A percentile compares a stretch with the other conserved stretches of the same genome.
These are phyloP conservation scores for Blastobasis adustella DNA, from an alignment of 2,888 invertebrate genomes.

Conservation along the genomic window DNA sequence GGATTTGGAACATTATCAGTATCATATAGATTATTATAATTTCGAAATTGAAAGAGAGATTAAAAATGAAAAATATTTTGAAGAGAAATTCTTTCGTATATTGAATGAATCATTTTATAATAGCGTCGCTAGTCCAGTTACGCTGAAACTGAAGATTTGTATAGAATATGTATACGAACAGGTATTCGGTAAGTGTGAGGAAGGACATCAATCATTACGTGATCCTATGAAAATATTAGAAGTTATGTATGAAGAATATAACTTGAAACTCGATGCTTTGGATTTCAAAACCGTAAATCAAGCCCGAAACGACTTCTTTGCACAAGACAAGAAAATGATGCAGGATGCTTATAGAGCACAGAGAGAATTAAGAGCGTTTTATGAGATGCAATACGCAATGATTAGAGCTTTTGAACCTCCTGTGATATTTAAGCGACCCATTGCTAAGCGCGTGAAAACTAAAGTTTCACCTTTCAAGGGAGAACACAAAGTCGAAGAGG, in stretches of 20 bases:
- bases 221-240: slow-evolving; percentile 67
- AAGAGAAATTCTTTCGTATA: slow-evolving; percentile 60
- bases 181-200: slow-evolving; percentile 63
- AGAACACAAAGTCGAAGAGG: slow-evolving; percentile 35
- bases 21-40: slow-evolving; percentile 53
- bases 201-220: slow-evolving; percentile 54
- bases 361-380: slow-evolving; percentile 54
- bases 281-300: slow-evolving; percentile 61
- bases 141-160: slow-evolving; percentile 60
- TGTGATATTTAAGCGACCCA: slow-evolving; percentile 39
- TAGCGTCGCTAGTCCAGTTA: slow-evolving; percentile 53
- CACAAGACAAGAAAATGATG: slow-evolving; percentile 62
- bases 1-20: slow-evolving; percentile 61
- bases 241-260: slow-evolving; percentile 63
- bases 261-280: slow-evolving; percentile 53
- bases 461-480: slow-evolving; percentile 35
- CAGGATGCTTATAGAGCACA: slow-evolving; percentile 54
- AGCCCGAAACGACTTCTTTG: slow-evolving; percentile 56
- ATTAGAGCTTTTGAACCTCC: slow-evolving; percentile 62
- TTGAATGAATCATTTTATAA: slow-evolving; percentile 55
- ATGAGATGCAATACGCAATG: slow-evolving; percentile 63
- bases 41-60: slow-evolving; percentile 48
- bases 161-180: slow-evolving; percentile 66
- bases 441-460: slow-evolving; percentile 12
- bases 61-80: slow-evolving; percentile 50